Conservation (phyloP, 2,113 vertebrate genomes). For the Neodon shergylaensis region DNA sequence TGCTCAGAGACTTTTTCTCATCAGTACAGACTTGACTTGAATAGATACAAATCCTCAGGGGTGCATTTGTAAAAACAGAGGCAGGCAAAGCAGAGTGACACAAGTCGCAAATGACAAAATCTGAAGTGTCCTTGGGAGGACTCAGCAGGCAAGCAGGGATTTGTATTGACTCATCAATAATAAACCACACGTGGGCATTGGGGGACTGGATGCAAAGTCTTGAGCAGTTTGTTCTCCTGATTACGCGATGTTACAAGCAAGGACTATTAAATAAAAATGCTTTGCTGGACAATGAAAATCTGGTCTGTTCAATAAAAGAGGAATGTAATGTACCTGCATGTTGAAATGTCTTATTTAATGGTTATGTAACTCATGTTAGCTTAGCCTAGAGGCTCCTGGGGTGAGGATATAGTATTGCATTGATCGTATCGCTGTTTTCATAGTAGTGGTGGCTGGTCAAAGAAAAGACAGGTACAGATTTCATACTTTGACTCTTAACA, state of each 20-base stretch:
- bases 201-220: conserved; percentile 47
- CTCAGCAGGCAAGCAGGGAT: not conserved
- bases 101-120: not conserved
- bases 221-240: conserved; percentile 7
- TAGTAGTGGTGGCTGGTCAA: not conserved
- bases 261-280: conserved; percentile 65
- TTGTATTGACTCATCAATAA: conserved; percentile 52
- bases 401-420: conserved; percentile 52
- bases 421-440: not conserved
- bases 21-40: not conserved
- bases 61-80: conserved; percentile 49
- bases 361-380: conserved; percentile 56
- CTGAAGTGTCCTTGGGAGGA: not conserved
- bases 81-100: not conserved
- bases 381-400: not conserved
- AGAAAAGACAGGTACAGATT: conserved; percentile 11
- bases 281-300: conserved; percentile 64
- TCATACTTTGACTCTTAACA: not conserved
- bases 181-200: conserved; percentile 31
- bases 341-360: conserved; percentile 64
- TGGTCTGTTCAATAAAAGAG: conserved; percentile 47
- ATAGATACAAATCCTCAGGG: not conserved
- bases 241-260: conserved; percentile 47
- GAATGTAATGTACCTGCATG: conserved; percentile 60
- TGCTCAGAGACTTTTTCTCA: conserved; percentile 1